Evolutionary conservation across 2,888 invertebrate genomes (phyloP).

Genomic region (Xanthorhoe spadicearia): DNA sequence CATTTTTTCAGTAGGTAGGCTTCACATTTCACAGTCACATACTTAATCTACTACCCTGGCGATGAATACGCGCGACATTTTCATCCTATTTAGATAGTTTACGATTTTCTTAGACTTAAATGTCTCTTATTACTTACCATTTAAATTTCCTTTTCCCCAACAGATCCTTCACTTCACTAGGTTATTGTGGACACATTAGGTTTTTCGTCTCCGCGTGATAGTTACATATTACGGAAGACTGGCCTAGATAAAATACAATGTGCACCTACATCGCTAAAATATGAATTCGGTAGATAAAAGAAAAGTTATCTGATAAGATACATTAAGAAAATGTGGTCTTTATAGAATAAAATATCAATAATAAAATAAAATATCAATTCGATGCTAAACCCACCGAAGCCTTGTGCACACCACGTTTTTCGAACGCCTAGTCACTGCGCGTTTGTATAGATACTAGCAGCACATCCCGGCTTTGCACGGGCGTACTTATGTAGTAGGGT

Average conservation of each 20-base stretch:
- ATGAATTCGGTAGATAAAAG: slow-evolving; percentile 9
- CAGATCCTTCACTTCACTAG: not conserved
- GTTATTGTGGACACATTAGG: not conserved
- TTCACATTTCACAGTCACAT: not conserved
- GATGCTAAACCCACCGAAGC: no score
- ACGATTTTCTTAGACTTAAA: not conserved
- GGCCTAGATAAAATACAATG: not conserved
- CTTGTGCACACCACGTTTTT: no score
- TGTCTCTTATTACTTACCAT: slow-evolving; percentile 1
- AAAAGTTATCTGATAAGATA: not conserved
- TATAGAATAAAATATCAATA: no score
- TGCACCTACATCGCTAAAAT: slow-evolving; percentile 4
- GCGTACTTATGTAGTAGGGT: no score
- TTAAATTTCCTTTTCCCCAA: not conserved
- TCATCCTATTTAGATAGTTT: not conserved
- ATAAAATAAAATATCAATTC: no score
- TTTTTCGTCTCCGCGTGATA: not conserved
- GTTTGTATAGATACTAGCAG: no score
- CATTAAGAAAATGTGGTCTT: no score
- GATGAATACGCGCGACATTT: not conserved
- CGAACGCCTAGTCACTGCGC: no score
- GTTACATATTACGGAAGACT: not conserved
- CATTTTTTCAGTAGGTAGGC: slow-evolving; percentile 40
- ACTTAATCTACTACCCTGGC: not conserved
- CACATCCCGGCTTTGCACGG: no score